Conservation (phyloP, 2,888 invertebrate genomes). For the Flexamia atlantica region DNA sequence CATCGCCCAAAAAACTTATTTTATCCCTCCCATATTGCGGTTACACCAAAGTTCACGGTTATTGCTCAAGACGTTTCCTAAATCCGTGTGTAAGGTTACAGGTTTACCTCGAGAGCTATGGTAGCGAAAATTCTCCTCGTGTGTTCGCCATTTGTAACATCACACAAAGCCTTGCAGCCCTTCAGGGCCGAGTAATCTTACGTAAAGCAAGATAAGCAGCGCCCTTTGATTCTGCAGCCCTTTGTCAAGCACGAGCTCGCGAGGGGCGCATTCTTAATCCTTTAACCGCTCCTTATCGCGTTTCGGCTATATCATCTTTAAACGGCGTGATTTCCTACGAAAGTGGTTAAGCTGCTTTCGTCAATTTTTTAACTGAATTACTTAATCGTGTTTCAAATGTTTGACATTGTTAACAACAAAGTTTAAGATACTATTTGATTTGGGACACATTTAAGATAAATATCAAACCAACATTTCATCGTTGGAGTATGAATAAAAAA, state of each 20-base stretch:
- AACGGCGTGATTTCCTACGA: no score
- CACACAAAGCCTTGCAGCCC: slow-evolving; percentile 24
- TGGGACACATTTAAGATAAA: no score
- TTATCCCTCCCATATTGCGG: neutral
- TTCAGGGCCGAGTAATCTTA: slow-evolving; percentile 12
- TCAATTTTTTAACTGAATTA: no score
- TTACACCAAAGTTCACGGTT: neutral
- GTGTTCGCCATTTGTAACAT: slow-evolving; percentile 14
- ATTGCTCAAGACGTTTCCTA: neutral
- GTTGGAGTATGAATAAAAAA: no score
- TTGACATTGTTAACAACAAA: no score
- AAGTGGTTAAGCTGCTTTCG: no score
- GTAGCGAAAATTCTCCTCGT: slow-evolving; percentile 6
- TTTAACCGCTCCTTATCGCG: slow-evolving; percentile 31
- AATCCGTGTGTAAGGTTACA: neutral
- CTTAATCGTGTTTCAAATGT: no score
- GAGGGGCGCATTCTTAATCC: slow-evolving; percentile 21
- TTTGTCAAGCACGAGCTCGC: neutral
- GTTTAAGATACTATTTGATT: no score
- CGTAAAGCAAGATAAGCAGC: slow-evolving; percentile 32
- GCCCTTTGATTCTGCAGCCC: slow-evolving; percentile 37
- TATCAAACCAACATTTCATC: no score
- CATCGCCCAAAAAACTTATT: no score
- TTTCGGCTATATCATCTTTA: neutral
- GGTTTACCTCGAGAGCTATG: neutral